Percentiles rank a stretch among this genome's conserved stretches.
These are phyloP conservation scores for Stomatorhinus ivindoensis DNA, from an alignment of 2,113 vertebrate species.

Conservation along the genomic window DNA sequence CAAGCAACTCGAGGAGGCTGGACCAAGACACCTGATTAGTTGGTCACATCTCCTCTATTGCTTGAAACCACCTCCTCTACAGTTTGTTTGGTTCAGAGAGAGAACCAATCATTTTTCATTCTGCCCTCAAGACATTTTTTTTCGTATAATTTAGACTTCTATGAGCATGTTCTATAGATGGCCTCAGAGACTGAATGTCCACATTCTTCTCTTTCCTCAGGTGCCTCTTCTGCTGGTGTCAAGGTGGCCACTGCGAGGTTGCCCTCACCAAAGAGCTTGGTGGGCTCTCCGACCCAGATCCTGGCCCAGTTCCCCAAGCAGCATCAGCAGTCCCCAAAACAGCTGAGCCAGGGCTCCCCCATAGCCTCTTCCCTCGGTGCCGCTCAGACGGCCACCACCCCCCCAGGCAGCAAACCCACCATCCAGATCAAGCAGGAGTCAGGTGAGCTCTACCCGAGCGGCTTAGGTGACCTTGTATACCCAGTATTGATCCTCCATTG, in stretches of 20 bases:
- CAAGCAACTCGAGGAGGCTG: no score
- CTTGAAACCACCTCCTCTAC: no score
- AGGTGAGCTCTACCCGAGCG: constrained; percentile 54
- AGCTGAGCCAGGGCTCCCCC: constrained; percentile 58
- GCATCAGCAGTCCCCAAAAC: constrained; percentile 75
- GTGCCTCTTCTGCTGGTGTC: constrained; percentile 74
- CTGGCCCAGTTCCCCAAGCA: constrained; percentile 90
- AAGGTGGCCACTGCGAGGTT: constrained; percentile 82
- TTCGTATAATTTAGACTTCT: no score
- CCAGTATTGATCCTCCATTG: background rate
- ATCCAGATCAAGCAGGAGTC: constrained; percentile 99
- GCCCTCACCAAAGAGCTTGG: constrained; percentile 84
- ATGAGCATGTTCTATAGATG: background rate
- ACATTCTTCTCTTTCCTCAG: constrained; percentile 42
- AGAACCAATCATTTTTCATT: no score
- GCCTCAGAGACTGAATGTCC: background rate
- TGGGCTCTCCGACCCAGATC: constrained; percentile 82
- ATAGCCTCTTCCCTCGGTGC: constrained; percentile 49
- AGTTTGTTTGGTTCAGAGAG: no score
- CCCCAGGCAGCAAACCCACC: constrained; percentile 79
- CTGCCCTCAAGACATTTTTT: no score
- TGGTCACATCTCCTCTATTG: no score
- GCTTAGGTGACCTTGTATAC: background rate
- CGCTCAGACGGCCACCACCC: constrained; percentile 58
- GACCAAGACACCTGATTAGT: no score